phyloP scores from a whole-genome alignment of 2,113 vertebrate species.

The Thryonomys swinderianus region DNA sequence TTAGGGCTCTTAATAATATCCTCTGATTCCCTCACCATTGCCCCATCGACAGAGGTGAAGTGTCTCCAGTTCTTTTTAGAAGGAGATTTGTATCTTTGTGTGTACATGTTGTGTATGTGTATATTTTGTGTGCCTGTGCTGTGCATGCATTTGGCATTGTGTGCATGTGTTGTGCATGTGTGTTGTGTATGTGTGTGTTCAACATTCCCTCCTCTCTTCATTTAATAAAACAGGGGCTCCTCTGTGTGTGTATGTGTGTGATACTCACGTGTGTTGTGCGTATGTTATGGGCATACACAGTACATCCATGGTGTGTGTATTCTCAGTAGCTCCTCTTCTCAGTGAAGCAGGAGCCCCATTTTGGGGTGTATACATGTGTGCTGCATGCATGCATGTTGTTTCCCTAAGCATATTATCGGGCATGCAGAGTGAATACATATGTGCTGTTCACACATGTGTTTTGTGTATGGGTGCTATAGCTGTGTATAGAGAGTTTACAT shows the following conservation, averaged over 20 bases:
- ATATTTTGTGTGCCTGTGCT: not conserved
- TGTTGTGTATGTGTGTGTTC: not conserved
- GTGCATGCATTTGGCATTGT: not conserved
- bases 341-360: not conserved
- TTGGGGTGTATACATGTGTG: not conserved
- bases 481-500: too few species aligned
- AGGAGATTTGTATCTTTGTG: not conserved
- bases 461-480: too few species aligned
- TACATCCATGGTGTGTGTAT: too few species aligned
- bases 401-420: too few species aligned
- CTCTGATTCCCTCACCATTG: not conserved
- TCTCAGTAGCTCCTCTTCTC: not conserved
- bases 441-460: too few species aligned
- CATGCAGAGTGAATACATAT: too few species aligned
- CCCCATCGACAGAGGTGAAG: not conserved
- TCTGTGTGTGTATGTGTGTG: accelerated
- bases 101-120: not conserved
- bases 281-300: not conserved
- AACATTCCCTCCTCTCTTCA: not conserved
- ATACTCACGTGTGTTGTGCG: accelerated
- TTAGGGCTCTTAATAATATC: not conserved
- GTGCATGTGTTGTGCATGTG: not conserved
- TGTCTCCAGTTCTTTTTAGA: not conserved
- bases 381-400: too few species aligned
- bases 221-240: not conserved